Conservation (phyloP, 23 tunicate species). For the Botrylloides violaceus region DNA sequence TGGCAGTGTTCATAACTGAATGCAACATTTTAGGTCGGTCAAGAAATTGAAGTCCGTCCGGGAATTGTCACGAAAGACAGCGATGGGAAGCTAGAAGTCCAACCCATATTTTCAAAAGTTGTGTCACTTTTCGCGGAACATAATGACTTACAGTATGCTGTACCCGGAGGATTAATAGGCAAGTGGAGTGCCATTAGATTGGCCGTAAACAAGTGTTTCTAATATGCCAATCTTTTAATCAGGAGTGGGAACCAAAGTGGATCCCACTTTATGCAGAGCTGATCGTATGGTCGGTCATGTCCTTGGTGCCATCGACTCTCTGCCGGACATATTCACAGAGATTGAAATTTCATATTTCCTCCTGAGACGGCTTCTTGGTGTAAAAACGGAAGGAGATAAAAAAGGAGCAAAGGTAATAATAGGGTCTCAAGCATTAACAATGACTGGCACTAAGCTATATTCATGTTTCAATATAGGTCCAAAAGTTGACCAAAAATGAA, state of each 20-base stretch:
- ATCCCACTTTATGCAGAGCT: conserved; percentile 88
- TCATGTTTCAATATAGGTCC: no score
- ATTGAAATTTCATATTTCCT: conserved; percentile 92
- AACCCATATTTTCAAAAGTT: conserved; percentile 87
- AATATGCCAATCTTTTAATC: background rate
- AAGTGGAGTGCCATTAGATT: background rate
- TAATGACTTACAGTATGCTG: conserved; percentile 92
- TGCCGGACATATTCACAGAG: conserved; percentile 91
- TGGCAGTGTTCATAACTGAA: background rate
- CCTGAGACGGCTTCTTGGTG: conserved; percentile 83
- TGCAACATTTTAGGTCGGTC: conserved; percentile 51
- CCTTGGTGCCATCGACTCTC: conserved; percentile 78
- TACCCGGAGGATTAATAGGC: conserved; percentile 96
- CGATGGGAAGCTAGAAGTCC: conserved; percentile 91
- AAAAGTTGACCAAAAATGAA: conserved; percentile 88
- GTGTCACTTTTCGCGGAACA: conserved; percentile 86
- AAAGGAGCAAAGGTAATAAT: conserved; percentile 80
- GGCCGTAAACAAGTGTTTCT: no score
- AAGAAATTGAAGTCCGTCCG: conserved; percentile 99
- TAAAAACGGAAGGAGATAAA: conserved; percentile 92
- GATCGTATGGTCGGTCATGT: conserved; percentile 99
- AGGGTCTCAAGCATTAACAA: no score
- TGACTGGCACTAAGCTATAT: no score
- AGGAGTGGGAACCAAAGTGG: conserved; percentile 97
- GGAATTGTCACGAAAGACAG: conserved; percentile 88